Base-by-base conservation (phyloP, 2,113 vertebrate species). In the Pholis gunnellus region DNA sequence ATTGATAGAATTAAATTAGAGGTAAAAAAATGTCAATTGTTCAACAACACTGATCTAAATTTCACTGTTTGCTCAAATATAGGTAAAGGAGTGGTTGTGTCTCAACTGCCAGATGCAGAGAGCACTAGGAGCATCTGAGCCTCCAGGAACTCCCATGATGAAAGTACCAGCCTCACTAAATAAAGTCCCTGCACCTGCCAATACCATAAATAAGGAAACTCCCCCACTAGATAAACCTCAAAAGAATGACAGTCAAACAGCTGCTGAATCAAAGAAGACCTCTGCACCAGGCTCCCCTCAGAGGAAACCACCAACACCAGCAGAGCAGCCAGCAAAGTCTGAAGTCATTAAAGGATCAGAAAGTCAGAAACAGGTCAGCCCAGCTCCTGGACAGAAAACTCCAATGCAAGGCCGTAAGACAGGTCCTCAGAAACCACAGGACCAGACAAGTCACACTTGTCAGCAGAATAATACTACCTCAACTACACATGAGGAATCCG, bases 21-120 rank as follows among this genome's bases (percentile, higher is more conserved):
- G 31, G 4, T 75, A 67, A 25, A 38, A 46, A 42, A 20, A 4
- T 63, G 22, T 69, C 5, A 1, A 20, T 9, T 40, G 40, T 56
- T 42, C 14, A 74, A 59, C 9, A 31, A 67, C 0, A n/a, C 10
- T 75, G 6, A 82, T 63, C 5, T 54, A 6, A 50, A 25, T 63
- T 22, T 2, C 7, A 60, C 52, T 60, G 2, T 71, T 82, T 89
- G 20, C 13, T 89, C 25, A 48, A 2, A 27, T 72, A 29, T 88
- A 99, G 98, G 91, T 96, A 48, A 96, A 95, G 20, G 97, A 99
- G 86, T 99, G 98, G 98, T 95, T 99, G 67, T 99, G 98, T 94
- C 96, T 99, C 78, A 99, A 97, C 91, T 99, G 98, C 90, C 98
- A 99, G 92, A 96, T 97, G 96, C 96, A 97, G 61, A 96, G 97